phyloP scores from a whole-genome alignment of 2,797 vertebrate species.

The Lemur catta region DNA sequence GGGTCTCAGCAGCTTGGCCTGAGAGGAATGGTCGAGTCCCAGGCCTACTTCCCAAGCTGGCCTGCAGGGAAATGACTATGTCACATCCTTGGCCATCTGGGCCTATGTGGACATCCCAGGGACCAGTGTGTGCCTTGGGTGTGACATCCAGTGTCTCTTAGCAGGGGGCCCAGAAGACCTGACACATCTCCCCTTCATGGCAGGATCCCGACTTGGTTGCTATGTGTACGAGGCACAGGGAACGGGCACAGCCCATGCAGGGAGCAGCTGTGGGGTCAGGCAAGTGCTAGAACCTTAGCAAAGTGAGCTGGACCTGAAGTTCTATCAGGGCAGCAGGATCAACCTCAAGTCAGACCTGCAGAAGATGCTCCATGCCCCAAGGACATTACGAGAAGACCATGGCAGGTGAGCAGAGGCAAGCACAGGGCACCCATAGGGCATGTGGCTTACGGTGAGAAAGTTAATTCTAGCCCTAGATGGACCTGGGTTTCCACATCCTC shows the following conservation, averaged over 20 bases:
- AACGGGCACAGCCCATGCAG: background rate
- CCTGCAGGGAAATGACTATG: background rate
- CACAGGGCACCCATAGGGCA: background rate
- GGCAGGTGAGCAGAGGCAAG: background rate
- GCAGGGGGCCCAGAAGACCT: background rate
- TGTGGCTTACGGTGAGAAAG: conserved; percentile 22
- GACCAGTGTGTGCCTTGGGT: background rate
- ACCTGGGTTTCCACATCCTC: conserved; percentile 5
- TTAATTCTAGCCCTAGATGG: background rate
- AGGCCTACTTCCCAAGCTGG: background rate
- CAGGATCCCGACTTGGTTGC: background rate
- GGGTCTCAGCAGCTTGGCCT: background rate
- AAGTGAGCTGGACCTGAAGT: background rate
- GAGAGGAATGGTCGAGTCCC: background rate
- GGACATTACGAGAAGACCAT: background rate
- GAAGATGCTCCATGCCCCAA: background rate
- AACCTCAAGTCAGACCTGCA: background rate
- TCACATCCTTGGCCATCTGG: background rate
- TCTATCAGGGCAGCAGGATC: background rate
- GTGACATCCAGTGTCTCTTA: background rate
- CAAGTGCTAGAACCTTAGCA: background rate
- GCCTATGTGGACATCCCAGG: background rate
- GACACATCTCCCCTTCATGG: background rate
- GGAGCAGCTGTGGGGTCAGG: background rate
- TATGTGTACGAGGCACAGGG: background rate